Percentiles rank a stretch among this genome's conserved stretches.
Evolutionary conservation across 2,888 invertebrate species (phyloP).

Genomic region (Camponotus fellah): DNA sequence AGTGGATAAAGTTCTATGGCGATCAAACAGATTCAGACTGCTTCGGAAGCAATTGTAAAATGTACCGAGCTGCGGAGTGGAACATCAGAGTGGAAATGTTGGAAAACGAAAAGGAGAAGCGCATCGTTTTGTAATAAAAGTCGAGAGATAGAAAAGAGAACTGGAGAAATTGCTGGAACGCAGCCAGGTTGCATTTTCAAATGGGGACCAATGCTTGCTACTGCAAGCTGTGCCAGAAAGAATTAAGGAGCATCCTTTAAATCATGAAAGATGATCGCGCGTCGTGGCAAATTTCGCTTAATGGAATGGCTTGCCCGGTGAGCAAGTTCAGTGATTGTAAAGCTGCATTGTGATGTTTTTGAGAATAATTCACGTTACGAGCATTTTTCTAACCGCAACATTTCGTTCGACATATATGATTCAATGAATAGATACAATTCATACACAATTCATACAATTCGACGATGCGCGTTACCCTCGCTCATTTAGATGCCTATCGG

Average conservation of each 20-base stretch:
- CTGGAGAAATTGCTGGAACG: constrained; percentile 66
- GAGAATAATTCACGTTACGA: neutral
- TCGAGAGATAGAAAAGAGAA: constrained; percentile 49
- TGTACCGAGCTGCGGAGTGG: constrained; percentile 6
- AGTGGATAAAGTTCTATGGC: constrained; percentile 12
- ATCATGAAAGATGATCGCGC: constrained; percentile 51
- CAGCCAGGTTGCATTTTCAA: constrained; percentile 71
- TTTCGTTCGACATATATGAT: neutral
- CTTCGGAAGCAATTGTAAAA: constrained; percentile 45
- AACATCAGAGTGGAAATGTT: constrained; percentile 12
- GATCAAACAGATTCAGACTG: constrained; percentile 40
- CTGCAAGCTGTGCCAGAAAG: constrained; percentile 71
- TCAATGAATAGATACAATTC: constrained; percentile 6
- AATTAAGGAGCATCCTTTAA: constrained; percentile 72
- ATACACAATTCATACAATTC: constrained; percentile 6
- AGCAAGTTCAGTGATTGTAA: neutral
- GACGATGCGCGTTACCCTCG: neutral
- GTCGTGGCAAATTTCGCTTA: constrained; percentile 8
- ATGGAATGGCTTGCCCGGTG: constrained; percentile 23
- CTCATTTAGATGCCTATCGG: constrained; percentile 55
- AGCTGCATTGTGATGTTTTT: constrained; percentile 9
- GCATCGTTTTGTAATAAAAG: constrained; percentile 52
- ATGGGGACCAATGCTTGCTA: constrained; percentile 57
- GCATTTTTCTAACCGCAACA: neutral
- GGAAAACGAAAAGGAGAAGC: constrained; percentile 22